Conservation (phyloP, 2,888 invertebrate genomes). For the Hanleya hanleyi region DNA sequence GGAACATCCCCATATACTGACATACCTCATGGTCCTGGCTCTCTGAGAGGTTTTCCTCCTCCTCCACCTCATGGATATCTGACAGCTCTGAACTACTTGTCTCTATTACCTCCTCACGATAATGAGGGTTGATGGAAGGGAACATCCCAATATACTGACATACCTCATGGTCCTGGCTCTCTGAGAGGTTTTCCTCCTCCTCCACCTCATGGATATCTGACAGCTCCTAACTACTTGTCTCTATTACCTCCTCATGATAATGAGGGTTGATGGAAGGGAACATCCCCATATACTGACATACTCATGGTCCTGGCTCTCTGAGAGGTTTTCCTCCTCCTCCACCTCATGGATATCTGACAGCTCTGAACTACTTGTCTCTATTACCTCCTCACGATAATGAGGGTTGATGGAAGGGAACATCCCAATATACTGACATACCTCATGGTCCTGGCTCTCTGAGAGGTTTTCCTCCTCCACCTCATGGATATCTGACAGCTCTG, state of each 20-base stretch:
- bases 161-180: slow-evolving; percentile 4
- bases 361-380: slow-evolving; percentile 68
- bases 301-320: slow-evolving; percentile 18
- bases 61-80: no score
- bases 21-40: neutral
- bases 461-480: slow-evolving; percentile 74
- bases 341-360: slow-evolving; percentile 75
- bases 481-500: slow-evolving; percentile 75
- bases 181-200: slow-evolving; percentile 66
- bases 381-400: no score
- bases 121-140: neutral
- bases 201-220: slow-evolving; percentile 75
- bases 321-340: slow-evolving; percentile 69
- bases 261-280: slow-evolving; percentile 1
- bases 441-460: slow-evolving; percentile 24
- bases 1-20: neutral
- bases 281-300: neutral
- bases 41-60: slow-evolving; percentile 58
- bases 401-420: neutral
- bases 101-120: no score
- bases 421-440: neutral
- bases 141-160: neutral
- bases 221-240: slow-evolving; percentile 71
- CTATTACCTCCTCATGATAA: slow-evolving; percentile 8
- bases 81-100: no score